Conservation (phyloP, 2,888 invertebrate species). For the Argyra leucocephala region DNA sequence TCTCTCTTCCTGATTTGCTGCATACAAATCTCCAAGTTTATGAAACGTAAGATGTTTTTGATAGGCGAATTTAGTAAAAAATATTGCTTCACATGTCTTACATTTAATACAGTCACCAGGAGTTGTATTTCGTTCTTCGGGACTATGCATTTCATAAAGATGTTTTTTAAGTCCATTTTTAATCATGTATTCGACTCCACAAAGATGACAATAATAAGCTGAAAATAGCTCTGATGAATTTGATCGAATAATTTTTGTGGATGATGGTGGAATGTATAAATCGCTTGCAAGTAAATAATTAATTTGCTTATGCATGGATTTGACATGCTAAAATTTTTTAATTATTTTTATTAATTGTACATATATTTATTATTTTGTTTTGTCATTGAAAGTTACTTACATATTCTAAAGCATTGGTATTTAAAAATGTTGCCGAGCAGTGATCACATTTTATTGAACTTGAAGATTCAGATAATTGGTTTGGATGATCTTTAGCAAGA, state of each 20-base stretch:
- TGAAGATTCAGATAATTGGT: not conserved
- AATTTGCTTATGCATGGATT: not conserved
- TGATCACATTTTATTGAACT: not conserved
- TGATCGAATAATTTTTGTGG: constrained; percentile 47
- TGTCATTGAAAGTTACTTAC: constrained; percentile 33
- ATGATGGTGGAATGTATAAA: constrained; percentile 39
- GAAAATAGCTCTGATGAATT: constrained; percentile 46
- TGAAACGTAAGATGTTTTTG: constrained; percentile 55
- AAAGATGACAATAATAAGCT: constrained; percentile 50
- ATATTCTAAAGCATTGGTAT: not conserved
- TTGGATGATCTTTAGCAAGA: not conserved
- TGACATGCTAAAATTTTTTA: not conserved
- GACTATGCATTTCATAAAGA: constrained; percentile 46
- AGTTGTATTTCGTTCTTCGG: constrained; percentile 44
- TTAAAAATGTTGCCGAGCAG: not conserved
- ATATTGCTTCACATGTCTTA: constrained; percentile 55
- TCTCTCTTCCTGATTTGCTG: constrained; percentile 49
- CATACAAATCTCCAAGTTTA: constrained; percentile 52
- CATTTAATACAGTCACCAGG: constrained; percentile 50
- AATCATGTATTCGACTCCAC: constrained; percentile 57
- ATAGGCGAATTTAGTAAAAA: constrained; percentile 56
- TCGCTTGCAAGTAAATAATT: not conserved
- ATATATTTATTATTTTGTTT: constrained; percentile 16
- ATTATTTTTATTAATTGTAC: constrained; percentile 22
- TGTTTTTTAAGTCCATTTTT: constrained; percentile 58